Evolutionary conservation across 2,113 vertebrate species (phyloP), one percentile per base, ranked within the genome.

Genomic region (Bagarius yarrelli): DNA sequence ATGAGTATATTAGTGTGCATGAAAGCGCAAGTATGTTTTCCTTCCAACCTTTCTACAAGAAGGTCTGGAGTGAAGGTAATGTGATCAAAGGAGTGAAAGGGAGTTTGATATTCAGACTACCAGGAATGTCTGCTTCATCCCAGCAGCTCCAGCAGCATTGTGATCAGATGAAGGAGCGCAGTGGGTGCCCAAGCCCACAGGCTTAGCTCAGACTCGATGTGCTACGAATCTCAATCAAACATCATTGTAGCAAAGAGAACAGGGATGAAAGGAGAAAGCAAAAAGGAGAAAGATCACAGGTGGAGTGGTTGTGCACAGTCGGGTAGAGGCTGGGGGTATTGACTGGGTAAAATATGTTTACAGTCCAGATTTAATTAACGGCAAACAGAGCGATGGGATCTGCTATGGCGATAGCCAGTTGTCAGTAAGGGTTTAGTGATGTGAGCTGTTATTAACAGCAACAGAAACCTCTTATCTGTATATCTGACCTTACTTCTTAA

Each of bases 191-290:
- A 57, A 74, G 79, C 84, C 79, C 60, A 76, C 82, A 81, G 79
- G 84, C 78, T 86, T 85, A 73, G 78, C 80, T 61, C 60, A 63
- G 56, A 61, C 76, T 64, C 44, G 86, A 82, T 85, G 83, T 83
- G 78, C 73, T 59, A 73, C 52, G 85, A 88, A 88, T 88, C 84
- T 85, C 80, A 88, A 87, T 85, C 77, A 78, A 81, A 80, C 80
- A 85, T 86, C 80, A 81, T 83, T 85, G 85, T 83, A 84, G 82
- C 82, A 56, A 83, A 70, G 82, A 83, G 82, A 75, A 60, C 36
- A 60, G 82, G 82, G 71, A 76, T 81, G 70, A 81, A 87, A 78
- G 84, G 73, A 78, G 57, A 81, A 75, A 69, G 79, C 81, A 70
- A 53, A 34, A 76, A 76, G 69, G 52, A 56, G 34, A 63, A 63